A percentile compares a stretch with the other conserved stretches of the same genome.
These are phyloP conservation scores for Argynnis bischoffii DNA, from an alignment of 2,888 invertebrate species.

Conservation along the genomic window DNA sequence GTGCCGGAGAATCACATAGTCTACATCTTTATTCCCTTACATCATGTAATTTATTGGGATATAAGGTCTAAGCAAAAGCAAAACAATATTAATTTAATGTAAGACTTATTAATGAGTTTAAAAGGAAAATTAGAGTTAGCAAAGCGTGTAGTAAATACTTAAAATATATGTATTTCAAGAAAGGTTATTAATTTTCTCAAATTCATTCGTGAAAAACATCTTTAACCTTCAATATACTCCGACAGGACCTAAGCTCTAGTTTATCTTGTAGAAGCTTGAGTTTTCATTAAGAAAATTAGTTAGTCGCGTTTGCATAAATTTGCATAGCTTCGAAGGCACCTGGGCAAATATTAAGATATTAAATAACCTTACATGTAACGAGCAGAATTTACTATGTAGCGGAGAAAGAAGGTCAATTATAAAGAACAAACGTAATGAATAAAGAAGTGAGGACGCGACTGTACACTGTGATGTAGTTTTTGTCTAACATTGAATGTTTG, in stretches of 20 bases:
- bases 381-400: background rate
- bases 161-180: background rate
- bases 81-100: too few species aligned
- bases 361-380: conserved; percentile 20
- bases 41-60: too few species aligned
- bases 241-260: conserved; percentile 4
- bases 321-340: conserved; percentile 38
- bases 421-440: conserved; percentile 23
- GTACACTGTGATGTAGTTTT: conserved; percentile 9
- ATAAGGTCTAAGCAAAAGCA: too few species aligned
- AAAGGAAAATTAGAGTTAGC: background rate
- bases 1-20: too few species aligned
- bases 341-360: conserved; percentile 37
- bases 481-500: conserved; percentile 14
- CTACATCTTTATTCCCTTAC: too few species aligned
- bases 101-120: background rate
- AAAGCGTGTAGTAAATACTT: background rate
- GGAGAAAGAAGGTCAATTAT: conserved; percentile 22
- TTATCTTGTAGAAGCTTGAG: conserved; percentile 23
- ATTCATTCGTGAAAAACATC: conserved; percentile 3
- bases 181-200: conserved; percentile 8
- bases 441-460: conserved; percentile 19
- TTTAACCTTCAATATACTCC: background rate
- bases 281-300: conserved; percentile 42
- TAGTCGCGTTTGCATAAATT: conserved; percentile 41